These are phyloP conservation scores for Gorsachius magnificus DNA, from an alignment of 2,797 vertebrate species.

Conservation along the genomic window DNA sequence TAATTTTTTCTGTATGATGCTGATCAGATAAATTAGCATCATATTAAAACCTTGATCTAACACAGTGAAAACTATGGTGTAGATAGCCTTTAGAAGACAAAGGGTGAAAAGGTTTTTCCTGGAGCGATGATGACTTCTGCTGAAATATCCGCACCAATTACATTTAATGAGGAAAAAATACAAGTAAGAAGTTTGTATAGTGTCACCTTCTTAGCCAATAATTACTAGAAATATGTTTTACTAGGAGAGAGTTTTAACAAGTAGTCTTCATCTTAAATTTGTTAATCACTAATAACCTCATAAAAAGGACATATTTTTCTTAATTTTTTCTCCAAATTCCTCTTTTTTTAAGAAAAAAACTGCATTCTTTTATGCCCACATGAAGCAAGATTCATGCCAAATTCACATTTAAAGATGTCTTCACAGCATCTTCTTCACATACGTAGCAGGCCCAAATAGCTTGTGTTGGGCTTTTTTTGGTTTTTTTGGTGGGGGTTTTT, in stretches of 20 bases:
- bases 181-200: neutral
- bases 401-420: neutral
- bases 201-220: neutral
- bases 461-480: neutral
- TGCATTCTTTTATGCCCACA: neutral
- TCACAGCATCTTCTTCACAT: neutral
- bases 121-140: neutral
- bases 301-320: fast-evolving
- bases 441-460: neutral
- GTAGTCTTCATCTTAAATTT: neutral
- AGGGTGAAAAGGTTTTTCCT: neutral
- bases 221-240: neutral
- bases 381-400: neutral
- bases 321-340: neutral
- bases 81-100: neutral
- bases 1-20: neutral
- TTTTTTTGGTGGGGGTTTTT: neutral
- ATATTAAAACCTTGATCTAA: neutral
- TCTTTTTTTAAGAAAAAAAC: neutral
- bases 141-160: neutral
- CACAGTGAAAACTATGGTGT: fast-evolving
- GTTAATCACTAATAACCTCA: neutral
- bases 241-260: neutral
- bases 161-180: constrained; percentile 16
- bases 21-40: neutral